Conservation (phyloP, 2,113 vertebrate genomes). For the Pogona vitticeps region DNA sequence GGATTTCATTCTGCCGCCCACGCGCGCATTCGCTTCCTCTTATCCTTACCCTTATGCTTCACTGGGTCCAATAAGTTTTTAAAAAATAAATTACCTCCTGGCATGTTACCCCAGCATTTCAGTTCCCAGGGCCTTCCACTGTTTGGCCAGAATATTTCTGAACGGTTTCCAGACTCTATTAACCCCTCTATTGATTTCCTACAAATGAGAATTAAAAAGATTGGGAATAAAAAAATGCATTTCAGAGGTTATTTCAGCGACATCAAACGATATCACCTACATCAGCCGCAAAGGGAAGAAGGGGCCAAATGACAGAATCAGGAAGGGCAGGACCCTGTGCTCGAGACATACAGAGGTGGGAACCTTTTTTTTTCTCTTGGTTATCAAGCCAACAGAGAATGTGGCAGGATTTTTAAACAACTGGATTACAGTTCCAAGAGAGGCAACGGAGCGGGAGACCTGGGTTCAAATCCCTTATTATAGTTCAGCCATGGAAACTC, state of each 20-base stretch:
- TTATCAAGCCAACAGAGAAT: no score
- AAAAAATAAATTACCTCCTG: constrained; percentile 50
- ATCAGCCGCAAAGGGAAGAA: background rate
- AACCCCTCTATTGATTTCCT: constrained; percentile 51
- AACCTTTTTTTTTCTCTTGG: background rate
- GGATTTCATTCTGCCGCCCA: constrained; percentile 34
- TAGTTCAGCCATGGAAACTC: no score
- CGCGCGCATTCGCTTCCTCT: constrained; percentile 30
- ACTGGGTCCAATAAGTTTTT: constrained; percentile 43
- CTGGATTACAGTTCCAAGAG: no score
- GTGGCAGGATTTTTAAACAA: no score
- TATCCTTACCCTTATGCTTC: constrained; percentile 23
- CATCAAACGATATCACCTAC: background rate
- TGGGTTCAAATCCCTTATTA: no score
- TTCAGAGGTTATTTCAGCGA: background rate
- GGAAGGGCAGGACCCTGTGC: background rate
- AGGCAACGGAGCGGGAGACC: no score
- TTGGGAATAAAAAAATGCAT: background rate
- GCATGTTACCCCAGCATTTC: constrained; percentile 23
- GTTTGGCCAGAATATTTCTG: constrained; percentile 15
- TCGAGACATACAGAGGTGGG: background rate
- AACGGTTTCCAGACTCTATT: constrained; percentile 33
- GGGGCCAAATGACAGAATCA: background rate
- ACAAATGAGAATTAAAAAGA: constrained; percentile 30
- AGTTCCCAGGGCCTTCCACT: constrained; percentile 37